Conservation (phyloP, 1,140 invertebrate species). For the Procambarus clarkii region DNA sequence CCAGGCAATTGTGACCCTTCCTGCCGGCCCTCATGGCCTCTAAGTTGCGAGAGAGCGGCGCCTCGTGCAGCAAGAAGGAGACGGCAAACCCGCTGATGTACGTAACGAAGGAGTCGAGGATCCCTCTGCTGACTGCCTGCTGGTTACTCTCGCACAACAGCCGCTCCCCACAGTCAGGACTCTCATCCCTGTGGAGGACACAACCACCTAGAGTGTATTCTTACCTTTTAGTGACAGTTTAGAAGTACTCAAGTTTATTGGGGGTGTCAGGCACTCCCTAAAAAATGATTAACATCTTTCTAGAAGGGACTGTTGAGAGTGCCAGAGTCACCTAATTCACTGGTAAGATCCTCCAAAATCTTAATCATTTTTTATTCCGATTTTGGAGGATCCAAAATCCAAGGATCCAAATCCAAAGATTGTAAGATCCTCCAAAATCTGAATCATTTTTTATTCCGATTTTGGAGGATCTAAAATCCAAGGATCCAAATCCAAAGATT, state of each 20-base stretch:
- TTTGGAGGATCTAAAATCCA: too few relatives aligned
- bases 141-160: conserved; percentile 62
- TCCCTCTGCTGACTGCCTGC: conserved; percentile 42
- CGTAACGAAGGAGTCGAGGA: conserved; percentile 48
- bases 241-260: background rate
- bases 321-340: too few relatives aligned
- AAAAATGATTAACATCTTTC: too few relatives aligned
- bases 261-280: too few relatives aligned
- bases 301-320: too few relatives aligned
- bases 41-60: conserved; percentile 42
- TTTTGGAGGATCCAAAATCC: too few relatives aligned
- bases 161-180: conserved; percentile 63
- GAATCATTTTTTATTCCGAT: too few relatives aligned
- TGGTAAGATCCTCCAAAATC: too few relatives aligned
- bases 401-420: too few relatives aligned
- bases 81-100: conserved; percentile 61
- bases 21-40: conserved; percentile 51
- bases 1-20: conserved; percentile 46
- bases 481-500: too few relatives aligned
- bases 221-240: background rate
- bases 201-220: background rate
- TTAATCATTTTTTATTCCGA: too few relatives aligned
- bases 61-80: conserved; percentile 59
- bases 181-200: conserved; percentile 45
- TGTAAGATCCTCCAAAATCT: too few relatives aligned